Evolutionary conservation across 2,113 vertebrate species (phyloP).

Genomic region (Shinisaurus crocodilurus): DNA sequence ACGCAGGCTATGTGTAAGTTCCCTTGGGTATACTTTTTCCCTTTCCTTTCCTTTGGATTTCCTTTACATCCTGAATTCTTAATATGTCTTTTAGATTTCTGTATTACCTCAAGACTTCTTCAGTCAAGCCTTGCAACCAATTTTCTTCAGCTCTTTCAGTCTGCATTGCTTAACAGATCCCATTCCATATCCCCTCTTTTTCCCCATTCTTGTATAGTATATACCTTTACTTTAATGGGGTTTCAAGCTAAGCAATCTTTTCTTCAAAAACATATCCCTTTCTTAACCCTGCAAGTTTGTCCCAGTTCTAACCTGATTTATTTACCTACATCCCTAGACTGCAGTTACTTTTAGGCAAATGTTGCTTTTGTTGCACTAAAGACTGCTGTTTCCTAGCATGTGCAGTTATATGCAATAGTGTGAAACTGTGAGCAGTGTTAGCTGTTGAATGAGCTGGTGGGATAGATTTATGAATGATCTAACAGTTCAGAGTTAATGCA

Average conservation of each 20-base stretch:
- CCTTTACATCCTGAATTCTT: background rate
- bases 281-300: constrained; percentile 28
- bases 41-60: constrained; percentile 27
- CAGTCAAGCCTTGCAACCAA: background rate
- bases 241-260: constrained; percentile 25
- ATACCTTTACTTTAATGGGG: constrained; percentile 40
- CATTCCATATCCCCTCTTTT: constrained; percentile 38
- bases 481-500: background rate
- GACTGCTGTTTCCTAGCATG: background rate
- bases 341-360: constrained; percentile 47
- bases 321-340: background rate
- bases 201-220: constrained; percentile 39
- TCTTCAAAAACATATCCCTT: background rate
- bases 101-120: constrained; percentile 35
- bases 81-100: background rate
- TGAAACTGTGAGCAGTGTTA: constrained; percentile 27
- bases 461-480: constrained; percentile 6
- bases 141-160: constrained; percentile 9
- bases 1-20: background rate
- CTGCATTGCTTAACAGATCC: constrained; percentile 43
- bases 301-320: background rate
- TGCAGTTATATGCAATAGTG: background rate
- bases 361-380: constrained; percentile 33
- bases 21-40: background rate
- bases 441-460: background rate